Conservation (phyloP, 2,888 invertebrate genomes). For the Drosophila putrida region DNA sequence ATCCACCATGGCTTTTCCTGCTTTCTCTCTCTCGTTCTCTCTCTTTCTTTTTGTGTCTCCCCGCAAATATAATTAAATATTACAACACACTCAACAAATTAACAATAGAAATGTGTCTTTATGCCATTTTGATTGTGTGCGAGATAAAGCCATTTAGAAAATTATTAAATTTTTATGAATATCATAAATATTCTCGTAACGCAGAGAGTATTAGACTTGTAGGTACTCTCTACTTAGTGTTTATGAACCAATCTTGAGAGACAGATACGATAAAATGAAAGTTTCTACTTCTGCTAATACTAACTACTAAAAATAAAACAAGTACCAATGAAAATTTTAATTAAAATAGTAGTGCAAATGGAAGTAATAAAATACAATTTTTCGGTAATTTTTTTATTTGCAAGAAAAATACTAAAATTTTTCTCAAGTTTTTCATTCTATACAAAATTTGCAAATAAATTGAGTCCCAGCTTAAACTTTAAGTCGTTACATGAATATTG, state of each 20-base stretch:
- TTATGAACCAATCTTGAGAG: no score
- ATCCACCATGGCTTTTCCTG: neutral
- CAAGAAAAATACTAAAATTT: no score
- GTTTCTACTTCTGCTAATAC: no score
- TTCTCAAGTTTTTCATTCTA: neutral
- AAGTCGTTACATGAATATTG: neutral
- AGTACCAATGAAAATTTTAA: neutral
- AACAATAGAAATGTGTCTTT: constrained; percentile 23
- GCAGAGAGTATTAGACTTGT: neutral
- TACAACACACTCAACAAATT: constrained; percentile 41
- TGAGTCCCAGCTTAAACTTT: neutral
- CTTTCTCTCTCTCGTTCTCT: neutral
- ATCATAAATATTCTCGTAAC: neutral
- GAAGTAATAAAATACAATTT: no score
- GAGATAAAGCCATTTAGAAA: constrained; percentile 8
- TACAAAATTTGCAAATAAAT: neutral
- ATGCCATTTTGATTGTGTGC: constrained; percentile 7
- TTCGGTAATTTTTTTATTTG: no score
- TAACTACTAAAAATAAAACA: neutral
- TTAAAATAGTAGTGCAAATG: neutral
- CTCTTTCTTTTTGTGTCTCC: constrained; percentile 4
- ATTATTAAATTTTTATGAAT: constrained; percentile 13
- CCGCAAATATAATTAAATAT: constrained; percentile 65
- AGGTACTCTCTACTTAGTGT: neutral
- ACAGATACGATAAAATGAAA: no score